A percentile compares a stretch with the other conserved stretches of the same genome.
phyloP scores from a whole-genome alignment of 2,113 vertebrate species.

The Rhombomys opimus region DNA sequence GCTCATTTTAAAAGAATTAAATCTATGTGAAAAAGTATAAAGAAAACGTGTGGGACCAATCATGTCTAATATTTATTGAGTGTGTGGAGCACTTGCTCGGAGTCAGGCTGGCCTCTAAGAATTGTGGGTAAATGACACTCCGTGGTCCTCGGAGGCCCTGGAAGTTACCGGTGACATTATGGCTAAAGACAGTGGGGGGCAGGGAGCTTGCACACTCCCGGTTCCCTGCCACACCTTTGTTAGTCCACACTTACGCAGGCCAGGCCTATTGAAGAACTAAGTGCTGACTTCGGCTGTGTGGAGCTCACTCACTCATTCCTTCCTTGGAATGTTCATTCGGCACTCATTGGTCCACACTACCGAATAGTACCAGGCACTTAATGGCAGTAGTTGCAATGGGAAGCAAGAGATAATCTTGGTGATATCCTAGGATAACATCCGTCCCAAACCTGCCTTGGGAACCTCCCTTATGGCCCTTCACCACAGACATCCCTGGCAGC shows the following conservation, averaged over 20 bases:
- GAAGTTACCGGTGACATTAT: too few species aligned
- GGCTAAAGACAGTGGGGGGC: not conserved
- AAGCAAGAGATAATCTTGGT: not conserved
- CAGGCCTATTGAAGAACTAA: not conserved
- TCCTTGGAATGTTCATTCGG: not conserved
- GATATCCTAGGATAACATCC: not conserved
- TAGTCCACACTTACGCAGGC: accelerated
- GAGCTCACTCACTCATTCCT: not conserved
- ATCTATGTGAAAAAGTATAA: not conserved
- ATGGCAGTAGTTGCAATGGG: accelerated
- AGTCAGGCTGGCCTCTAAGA: not conserved
- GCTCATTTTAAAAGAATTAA: not conserved
- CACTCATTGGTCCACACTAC: accelerated
- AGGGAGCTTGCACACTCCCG: not conserved
- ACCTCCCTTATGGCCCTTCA: not conserved
- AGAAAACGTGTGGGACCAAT: not conserved
- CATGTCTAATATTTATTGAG: not conserved
- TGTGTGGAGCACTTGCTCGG: not conserved
- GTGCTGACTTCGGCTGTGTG: not conserved
- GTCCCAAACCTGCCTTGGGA: not conserved
- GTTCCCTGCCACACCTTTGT: not conserved
- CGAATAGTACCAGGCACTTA: not conserved
- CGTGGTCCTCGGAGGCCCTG: not conserved
- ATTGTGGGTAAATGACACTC: not conserved
- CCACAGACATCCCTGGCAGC: not conserved